These are phyloP conservation scores for Cephus runcator DNA, from an alignment of 2,888 invertebrate genomes.

Conservation along the genomic window DNA sequence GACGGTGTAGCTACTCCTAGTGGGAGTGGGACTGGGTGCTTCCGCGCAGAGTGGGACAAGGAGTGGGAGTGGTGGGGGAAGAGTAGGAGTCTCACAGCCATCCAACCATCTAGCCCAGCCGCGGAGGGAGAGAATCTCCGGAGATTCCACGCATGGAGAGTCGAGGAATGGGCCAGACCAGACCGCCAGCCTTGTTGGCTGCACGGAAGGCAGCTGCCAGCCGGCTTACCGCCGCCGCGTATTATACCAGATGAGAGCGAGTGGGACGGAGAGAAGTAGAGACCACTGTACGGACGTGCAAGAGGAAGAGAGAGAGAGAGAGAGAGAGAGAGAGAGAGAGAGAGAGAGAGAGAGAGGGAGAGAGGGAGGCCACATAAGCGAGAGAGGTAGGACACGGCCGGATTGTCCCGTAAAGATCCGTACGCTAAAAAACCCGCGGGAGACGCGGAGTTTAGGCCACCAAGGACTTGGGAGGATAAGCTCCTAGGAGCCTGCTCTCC, in stretches of 20 bases:
- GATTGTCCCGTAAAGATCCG: slow-evolving; percentile 49
- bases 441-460: slow-evolving; percentile 12
- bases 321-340: slow-evolving; percentile 16
- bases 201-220: slow-evolving; percentile 63
- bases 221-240: slow-evolving; percentile 57
- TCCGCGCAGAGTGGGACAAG: slow-evolving; percentile 17
- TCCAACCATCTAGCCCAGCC: slow-evolving; percentile 1
- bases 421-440: slow-evolving; percentile 40
- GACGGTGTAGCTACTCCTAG: slow-evolving; percentile 7
- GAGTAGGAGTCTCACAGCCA: slow-evolving; percentile 18
- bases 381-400: slow-evolving; percentile 2
- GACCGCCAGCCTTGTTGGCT: slow-evolving; percentile 56
- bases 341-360: slow-evolving; percentile 24
- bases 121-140: slow-evolving; percentile 40
- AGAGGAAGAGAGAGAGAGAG: slow-evolving; percentile 4
- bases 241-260: slow-evolving; percentile 29
- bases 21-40: slow-evolving; percentile 22
- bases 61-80: slow-evolving; percentile 11
- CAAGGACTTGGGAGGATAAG: not conserved
- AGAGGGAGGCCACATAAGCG: not conserved
- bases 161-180: slow-evolving; percentile 44
- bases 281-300: not conserved
- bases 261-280: slow-evolving; percentile 24
- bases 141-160: slow-evolving; percentile 59
- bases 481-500: not conserved